Evolutionary conservation across 2,113 vertebrate species (phyloP).

Genomic region (Anguilla japonica): DNA sequence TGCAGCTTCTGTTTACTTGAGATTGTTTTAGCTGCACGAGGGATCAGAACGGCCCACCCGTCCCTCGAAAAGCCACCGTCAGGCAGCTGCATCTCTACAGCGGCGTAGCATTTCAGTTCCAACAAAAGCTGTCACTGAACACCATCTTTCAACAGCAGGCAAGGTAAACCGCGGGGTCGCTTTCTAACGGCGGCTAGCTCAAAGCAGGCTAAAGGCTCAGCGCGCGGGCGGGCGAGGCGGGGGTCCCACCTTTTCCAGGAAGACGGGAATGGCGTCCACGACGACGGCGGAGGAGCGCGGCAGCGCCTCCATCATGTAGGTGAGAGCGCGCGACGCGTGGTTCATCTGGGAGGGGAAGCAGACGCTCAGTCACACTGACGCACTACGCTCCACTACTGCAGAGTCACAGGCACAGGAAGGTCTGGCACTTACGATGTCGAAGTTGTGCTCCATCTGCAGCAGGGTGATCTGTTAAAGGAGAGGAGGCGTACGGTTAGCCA

Average conservation of each 20-base stretch:
- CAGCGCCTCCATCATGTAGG: conserved; percentile 99
- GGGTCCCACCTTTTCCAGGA: conserved; percentile 90
- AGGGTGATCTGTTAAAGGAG: conserved; percentile 83
- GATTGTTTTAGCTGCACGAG: too few species aligned
- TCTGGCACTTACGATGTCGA: conserved; percentile 92
- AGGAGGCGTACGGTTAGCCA: conserved; percentile 15
- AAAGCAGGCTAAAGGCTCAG: not conserved
- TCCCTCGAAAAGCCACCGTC: too few species aligned
- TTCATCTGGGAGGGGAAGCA: conserved; percentile 81
- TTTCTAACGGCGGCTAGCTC: not conserved
- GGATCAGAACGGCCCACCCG: too few species aligned
- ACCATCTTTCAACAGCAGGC: not conserved
- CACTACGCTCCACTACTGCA: not conserved
- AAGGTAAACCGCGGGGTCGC: too few species aligned
- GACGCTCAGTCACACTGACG: not conserved
- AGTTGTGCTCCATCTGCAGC: conserved; percentile 99
- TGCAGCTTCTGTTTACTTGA: too few species aligned
- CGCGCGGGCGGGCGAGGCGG: not conserved
- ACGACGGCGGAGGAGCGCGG: conserved; percentile 97
- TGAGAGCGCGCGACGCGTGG: conserved; percentile 96
- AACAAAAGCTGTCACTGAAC: too few species aligned
- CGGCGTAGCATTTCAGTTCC: too few species aligned
- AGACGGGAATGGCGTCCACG: conserved; percentile 97
- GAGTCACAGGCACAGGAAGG: not conserved
- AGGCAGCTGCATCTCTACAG: too few species aligned